phyloP scores from a whole-genome alignment of 92 coral and sea anemone species.

The Anthopleura xanthogrammica region DNA sequence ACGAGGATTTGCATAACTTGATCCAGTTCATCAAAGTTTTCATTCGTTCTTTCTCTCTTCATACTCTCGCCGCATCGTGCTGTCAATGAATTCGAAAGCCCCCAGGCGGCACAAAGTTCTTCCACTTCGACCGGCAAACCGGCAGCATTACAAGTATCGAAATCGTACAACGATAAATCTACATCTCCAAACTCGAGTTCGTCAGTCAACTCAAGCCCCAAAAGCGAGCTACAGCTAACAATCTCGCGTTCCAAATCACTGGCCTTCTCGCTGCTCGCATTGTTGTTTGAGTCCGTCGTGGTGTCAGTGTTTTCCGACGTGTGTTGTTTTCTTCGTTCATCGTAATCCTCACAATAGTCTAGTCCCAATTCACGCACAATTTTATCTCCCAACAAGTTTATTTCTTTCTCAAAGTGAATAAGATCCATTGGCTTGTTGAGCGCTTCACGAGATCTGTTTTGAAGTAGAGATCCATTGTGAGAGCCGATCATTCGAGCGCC shows the following conservation, averaged over 20 bases:
- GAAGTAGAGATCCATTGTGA: constrained; percentile 7
- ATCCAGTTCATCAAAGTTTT: constrained; percentile 87
- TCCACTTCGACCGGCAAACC: constrained; percentile 76
- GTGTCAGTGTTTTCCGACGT: constrained; percentile 13
- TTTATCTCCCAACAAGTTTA: constrained; percentile 71
- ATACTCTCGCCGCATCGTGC: constrained; percentile 80
- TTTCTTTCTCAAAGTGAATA: constrained; percentile 60
- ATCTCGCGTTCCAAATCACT: constrained; percentile 62
- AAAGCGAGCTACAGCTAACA: constrained; percentile 75
- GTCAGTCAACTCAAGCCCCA: constrained; percentile 75
- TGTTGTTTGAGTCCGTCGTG: constrained; percentile 62
- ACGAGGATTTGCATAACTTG: constrained; percentile 99
- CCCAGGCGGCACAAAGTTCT: constrained; percentile 78
- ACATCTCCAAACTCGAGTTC: constrained; percentile 94
- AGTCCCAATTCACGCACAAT: constrained; percentile 72
- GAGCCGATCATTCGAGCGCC: constrained; percentile 33
- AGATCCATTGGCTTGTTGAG: constrained; percentile 35
- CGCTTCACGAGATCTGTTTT: constrained; percentile 18
- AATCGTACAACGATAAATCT: constrained; percentile 94
- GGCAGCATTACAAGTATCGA: constrained; percentile 58
- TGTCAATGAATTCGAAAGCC: constrained; percentile 47
- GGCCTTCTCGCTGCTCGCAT: constrained; percentile 25
- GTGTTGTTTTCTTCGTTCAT: constrained; percentile 4
- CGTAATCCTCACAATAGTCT: constrained; percentile 29
- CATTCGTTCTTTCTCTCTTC: constrained; percentile 69